These are phyloP conservation scores for Ptychobarbus kaznakovi DNA, from an alignment of 2,797 vertebrate genomes.

Conservation along the genomic window DNA sequence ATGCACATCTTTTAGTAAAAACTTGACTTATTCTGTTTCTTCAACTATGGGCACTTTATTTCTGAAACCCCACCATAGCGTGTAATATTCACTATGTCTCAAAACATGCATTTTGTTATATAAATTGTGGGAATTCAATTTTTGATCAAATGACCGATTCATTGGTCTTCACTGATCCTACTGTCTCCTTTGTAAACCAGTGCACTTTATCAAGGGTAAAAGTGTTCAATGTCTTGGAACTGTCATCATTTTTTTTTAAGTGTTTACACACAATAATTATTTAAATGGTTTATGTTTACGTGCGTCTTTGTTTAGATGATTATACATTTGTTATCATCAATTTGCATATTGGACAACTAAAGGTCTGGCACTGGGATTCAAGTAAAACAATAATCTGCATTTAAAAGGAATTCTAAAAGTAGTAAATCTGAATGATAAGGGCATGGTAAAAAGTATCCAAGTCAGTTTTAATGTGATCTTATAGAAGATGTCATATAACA, in stretches of 20 bases:
- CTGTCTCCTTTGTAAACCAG: neutral
- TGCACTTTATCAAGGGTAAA: neutral
- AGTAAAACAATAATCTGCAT: neutral
- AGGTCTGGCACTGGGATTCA: neutral
- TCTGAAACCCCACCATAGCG: neutral
- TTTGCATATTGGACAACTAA: neutral
- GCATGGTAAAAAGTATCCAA: neutral
- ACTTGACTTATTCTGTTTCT: neutral
- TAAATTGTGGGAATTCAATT: neutral
- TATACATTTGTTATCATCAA: neutral
- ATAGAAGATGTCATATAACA: neutral
- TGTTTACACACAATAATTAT: neutral
- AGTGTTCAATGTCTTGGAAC: neutral
- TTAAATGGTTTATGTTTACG: neutral
- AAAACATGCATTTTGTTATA: neutral
- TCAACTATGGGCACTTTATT: neutral
- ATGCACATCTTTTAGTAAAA: neutral
- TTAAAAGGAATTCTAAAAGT: neutral
- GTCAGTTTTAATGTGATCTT: neutral
- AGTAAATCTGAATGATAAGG: neutral
- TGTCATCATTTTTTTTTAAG: neutral
- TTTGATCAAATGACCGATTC: neutral
- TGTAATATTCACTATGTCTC: neutral
- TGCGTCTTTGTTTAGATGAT: neutral
- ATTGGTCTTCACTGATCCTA: neutral